Conservation (phyloP, 2,888 invertebrate genomes). For the Eupithecia tripunctaria region DNA sequence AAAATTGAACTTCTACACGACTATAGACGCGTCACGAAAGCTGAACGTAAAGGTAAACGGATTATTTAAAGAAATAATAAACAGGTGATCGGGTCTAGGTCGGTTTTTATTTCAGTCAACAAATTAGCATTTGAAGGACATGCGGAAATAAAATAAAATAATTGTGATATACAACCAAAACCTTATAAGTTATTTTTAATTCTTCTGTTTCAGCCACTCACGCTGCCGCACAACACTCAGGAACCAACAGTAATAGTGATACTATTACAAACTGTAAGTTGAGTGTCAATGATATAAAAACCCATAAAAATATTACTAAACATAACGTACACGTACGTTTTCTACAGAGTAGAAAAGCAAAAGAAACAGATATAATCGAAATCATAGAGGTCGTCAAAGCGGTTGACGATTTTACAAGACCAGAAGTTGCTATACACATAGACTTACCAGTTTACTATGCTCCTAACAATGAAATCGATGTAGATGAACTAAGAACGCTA, state of each 20-base stretch:
- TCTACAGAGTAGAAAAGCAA: conserved; percentile 33
- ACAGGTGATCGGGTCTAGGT: not conserved
- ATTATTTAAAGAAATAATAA: not conserved
- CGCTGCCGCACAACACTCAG: not conserved
- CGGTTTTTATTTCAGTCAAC: not conserved
- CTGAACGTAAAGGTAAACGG: not conserved
- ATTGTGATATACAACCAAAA: not conserved
- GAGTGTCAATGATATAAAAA: not conserved
- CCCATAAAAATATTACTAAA: not conserved
- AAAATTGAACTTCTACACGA: not conserved
- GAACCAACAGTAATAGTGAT: not conserved
- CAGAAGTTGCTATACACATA: conserved; percentile 46
- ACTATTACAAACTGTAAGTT: not conserved
- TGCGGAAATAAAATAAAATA: not conserved
- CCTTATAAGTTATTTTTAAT: not conserved
- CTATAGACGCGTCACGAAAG: not conserved
- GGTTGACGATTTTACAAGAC: conserved; percentile 47
- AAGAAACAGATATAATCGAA: conserved; percentile 45
- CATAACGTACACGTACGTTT: too few relatives aligned
- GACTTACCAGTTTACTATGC: conserved; percentile 51
- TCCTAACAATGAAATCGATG: conserved; percentile 38
- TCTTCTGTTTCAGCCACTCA: not conserved
- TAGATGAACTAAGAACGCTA: conserved; percentile 11
- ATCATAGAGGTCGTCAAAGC: conserved; percentile 48
- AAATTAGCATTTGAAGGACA: not conserved